phyloP scores from a whole-genome alignment of 92 coral and sea anemone species.

The Palythoa grandiflora region DNA sequence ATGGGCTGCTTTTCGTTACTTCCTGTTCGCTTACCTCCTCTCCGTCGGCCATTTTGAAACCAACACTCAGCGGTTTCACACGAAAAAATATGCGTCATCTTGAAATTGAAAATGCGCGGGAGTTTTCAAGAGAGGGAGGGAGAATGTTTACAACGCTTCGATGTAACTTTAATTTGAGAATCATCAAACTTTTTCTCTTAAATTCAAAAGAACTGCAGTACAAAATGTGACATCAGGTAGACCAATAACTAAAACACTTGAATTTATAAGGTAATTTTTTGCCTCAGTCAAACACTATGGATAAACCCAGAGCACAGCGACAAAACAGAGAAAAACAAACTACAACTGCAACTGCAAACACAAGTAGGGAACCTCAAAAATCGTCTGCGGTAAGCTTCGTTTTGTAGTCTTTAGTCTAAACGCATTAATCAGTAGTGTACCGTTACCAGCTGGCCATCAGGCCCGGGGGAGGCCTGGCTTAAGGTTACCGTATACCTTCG shows the following conservation, averaged over 20 bases:
- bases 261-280: too few species aligned
- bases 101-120: conserved; percentile 54
- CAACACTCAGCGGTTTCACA: conserved; percentile 34
- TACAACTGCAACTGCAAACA: too few species aligned
- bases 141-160: not conserved
- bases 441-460: too few species aligned
- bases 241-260: too few species aligned
- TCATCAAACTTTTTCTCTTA: not conserved
- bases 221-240: not conserved
- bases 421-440: not conserved
- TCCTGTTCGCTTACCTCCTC: not conserved
- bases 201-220: not conserved
- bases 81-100: conserved; percentile 33
- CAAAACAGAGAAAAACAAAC: not conserved
- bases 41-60: conserved; percentile 71
- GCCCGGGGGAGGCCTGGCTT: too few species aligned
- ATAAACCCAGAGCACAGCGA: not conserved
- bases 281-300: not conserved
- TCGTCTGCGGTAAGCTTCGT: not conserved
- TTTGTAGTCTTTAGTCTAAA: not conserved
- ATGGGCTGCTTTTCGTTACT: not conserved
- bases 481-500: too few species aligned
- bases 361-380: not conserved
- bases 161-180: too few species aligned
- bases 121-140: conserved; percentile 70